Base-by-base conservation (phyloP, 1,140 invertebrate genomes). In the Oncopeltus fasciatus region DNA sequence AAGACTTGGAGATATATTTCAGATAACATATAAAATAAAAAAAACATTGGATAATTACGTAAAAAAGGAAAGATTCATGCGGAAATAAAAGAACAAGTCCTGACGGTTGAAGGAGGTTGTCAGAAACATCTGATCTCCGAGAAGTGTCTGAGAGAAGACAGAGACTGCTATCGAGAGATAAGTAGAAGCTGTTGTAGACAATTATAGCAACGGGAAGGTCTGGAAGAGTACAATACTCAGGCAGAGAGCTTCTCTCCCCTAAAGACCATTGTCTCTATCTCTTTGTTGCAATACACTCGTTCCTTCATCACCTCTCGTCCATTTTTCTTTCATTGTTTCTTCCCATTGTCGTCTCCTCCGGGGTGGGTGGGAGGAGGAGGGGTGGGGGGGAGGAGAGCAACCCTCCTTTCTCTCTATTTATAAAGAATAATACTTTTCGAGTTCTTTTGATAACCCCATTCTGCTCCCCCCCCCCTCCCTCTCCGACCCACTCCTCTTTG, bases 281-380 rank as follows among this genome's bases (percentile, higher is more conserved):
- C 63, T 66, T 62, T 62, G 65, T 62, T 64, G 61, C 65, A 63
- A 60, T 57, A 62, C 61, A 57, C 61, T 62, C 61, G 47, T 62
- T 62, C 61, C 61, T 62, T 62, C 61, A 62, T 62, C 61, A 62
- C 61, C 49, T 62, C n/a, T n/a, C 61, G 56, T 57, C 65, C 65
- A 66, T 66, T 64, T 66, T 66, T 66, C 65, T 66, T 66, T 66
- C 65, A 66, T 66, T 66, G 65, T 66, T 66, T 64, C 65, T 64
- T 66, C 60, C 62, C 63, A 66, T 66, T 66, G 65, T 66, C 62
- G 53, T 46, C 59, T 38, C 26, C 46, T 3, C 16, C 16, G 20
- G 18, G 57, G 26, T 21, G 33, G 16, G 24, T 18, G 18, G 14
- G 3, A 16, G 31, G 27, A 51, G 20, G n/a, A 21, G 43, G 31